A percentile compares a stretch with the other conserved stretches of the same genome.
These are phyloP conservation scores for Myopa testacea DNA, from an alignment of 2,888 invertebrate species.

Conservation along the genomic window DNA sequence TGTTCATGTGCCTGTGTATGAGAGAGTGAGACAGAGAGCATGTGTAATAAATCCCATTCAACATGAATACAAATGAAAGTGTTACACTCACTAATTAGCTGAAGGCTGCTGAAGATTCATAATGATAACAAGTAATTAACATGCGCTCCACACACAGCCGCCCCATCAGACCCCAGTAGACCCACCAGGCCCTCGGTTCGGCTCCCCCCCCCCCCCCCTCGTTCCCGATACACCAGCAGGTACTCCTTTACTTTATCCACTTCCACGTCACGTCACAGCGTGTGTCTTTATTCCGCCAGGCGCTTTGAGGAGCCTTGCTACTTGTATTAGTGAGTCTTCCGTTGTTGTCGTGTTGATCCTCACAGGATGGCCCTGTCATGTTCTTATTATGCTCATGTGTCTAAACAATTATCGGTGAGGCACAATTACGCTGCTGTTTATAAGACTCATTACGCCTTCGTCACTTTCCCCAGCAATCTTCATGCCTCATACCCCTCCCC, in stretches of 20 bases:
- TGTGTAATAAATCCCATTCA: slow-evolving; percentile 46
- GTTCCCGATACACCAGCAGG: too few species aligned
- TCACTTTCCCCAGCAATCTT: not conserved
- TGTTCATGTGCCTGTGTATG: too few species aligned
- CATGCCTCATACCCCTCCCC: not conserved
- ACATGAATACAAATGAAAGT: slow-evolving; percentile 45
- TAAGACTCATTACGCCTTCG: slow-evolving; percentile 14
- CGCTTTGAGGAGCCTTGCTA: slow-evolving; percentile 17
- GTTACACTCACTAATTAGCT: slow-evolving; percentile 48
- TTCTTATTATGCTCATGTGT: slow-evolving; percentile 50
- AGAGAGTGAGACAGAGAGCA: not conserved
- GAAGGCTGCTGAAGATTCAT: slow-evolving; percentile 41
- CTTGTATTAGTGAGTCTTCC: too few species aligned
- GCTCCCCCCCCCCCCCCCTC: too few species aligned
- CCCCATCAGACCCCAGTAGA: too few species aligned
- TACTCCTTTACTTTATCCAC: too few species aligned
- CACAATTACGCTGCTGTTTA: slow-evolving; percentile 43
- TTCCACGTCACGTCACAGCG: too few species aligned
- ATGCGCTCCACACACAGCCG: not conserved
- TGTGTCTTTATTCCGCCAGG: not conserved
- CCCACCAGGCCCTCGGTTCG: too few species aligned
- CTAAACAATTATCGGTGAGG: slow-evolving; percentile 50
- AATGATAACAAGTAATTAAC: slow-evolving; percentile 51
- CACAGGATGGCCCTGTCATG: slow-evolving; percentile 46
- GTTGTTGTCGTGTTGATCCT: too few species aligned